phyloP scores from a whole-genome alignment of 2,888 invertebrate species.

The Apoderus coryli region DNA sequence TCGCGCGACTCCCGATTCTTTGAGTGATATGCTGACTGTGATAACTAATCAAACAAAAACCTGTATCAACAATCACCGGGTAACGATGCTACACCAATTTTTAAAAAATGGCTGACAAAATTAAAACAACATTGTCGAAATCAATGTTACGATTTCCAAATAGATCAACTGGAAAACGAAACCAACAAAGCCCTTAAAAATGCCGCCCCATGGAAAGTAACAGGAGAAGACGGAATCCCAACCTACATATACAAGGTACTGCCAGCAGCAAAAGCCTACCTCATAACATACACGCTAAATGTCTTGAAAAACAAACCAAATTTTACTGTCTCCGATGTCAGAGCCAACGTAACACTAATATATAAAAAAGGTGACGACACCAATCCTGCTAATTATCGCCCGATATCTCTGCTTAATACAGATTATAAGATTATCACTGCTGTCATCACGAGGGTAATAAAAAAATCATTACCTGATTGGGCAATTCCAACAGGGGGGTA shows the following conservation, averaged over 20 bases:
- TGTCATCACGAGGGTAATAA: constrained; percentile 12
- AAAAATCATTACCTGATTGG: constrained; percentile 11
- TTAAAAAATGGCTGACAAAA: no score
- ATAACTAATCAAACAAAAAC: no score
- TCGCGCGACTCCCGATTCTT: no score
- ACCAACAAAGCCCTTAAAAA: constrained; percentile 4
- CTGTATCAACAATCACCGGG: no score
- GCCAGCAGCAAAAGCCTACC: constrained; percentile 12
- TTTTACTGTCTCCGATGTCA: constrained; percentile 14
- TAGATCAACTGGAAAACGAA: no score
- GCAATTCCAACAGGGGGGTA: constrained; percentile 13
- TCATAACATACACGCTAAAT: constrained; percentile 3
- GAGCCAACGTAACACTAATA: constrained; percentile 17
- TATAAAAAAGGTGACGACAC: constrained; percentile 19
- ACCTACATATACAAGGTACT: constrained; percentile 13
- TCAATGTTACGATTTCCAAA: no score
- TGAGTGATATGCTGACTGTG: no score
- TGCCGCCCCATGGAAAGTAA: constrained; percentile 11
- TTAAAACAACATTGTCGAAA: no score
- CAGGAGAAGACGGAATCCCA: constrained; percentile 15
- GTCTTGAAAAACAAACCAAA: constrained; percentile 1
- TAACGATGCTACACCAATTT: no score
- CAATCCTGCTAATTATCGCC: constrained; percentile 19
- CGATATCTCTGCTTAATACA: constrained; percentile 20
- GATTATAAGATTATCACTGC: constrained; percentile 20